These are phyloP conservation scores for Sorex fumeus DNA, from an alignment of 2,113 vertebrate genomes.

Conservation along the genomic window DNA sequence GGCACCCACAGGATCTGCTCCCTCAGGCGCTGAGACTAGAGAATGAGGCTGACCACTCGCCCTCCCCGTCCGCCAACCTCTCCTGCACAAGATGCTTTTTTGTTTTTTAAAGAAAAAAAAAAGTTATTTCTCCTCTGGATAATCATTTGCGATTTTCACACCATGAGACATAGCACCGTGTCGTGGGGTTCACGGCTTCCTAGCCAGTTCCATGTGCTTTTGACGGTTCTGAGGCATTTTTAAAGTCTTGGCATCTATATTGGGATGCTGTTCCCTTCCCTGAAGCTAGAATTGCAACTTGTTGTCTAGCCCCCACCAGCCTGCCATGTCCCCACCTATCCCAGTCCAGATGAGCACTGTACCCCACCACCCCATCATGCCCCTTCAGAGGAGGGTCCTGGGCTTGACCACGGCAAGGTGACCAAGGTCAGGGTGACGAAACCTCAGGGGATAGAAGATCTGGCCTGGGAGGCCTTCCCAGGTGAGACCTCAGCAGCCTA, in stretches of 20 bases:
- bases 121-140: not conserved
- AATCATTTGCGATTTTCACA: not conserved
- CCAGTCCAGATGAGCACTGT: not conserved
- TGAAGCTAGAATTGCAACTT: not conserved
- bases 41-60: rapidly evolving
- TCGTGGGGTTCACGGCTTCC: not conserved
- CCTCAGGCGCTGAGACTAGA: not conserved
- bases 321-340: not conserved
- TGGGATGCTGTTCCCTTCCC: not conserved
- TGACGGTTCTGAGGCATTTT: not conserved
- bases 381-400: not conserved
- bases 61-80: too few relatives aligned
- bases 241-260: not conserved
- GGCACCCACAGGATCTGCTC: rapidly evolving
- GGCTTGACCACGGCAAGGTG: not conserved
- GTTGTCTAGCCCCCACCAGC: too few relatives aligned
- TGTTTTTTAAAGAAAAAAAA: not conserved
- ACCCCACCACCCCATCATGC: too few relatives aligned
- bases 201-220: not conserved
- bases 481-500: not conserved
- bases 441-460: too few relatives aligned
- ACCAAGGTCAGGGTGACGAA: not conserved
- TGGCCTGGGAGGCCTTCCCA: not conserved
- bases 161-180: not conserved
- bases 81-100: too few relatives aligned